phyloP scores from a whole-genome alignment of 2,113 vertebrate genomes.

The Oplegnathus fasciatus region DNA sequence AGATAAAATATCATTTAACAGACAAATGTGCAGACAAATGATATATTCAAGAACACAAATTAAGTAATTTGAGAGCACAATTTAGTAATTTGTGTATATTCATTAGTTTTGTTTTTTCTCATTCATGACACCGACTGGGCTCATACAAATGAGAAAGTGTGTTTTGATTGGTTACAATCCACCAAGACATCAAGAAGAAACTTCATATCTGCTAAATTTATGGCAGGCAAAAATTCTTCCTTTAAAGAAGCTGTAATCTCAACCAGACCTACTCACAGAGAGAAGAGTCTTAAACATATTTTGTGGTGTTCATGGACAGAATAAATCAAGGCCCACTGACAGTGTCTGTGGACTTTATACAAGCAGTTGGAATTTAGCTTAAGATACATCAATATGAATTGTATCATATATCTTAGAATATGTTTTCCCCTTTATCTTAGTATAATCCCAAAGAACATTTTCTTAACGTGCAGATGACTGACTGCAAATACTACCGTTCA shows the following conservation, averaged over 20 bases:
- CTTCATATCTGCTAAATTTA: neutral
- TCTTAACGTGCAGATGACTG: conserved; percentile 11
- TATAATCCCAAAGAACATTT: neutral
- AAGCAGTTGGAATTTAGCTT: too few species aligned
- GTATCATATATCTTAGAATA: too few species aligned
- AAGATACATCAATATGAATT: neutral
- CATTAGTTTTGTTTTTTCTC: neutral
- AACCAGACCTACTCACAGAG: too few species aligned
- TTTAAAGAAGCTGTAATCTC: neutral
- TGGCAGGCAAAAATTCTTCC: neutral
- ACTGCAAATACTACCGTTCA: conserved; percentile 12
- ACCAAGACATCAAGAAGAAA: neutral
- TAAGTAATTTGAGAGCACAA: neutral
- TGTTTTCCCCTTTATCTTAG: neutral
- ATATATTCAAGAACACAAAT: neutral
- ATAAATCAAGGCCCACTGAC: too few species aligned
- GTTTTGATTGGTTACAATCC: neutral
- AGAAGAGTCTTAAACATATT: too few species aligned
- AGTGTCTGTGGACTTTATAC: too few species aligned
- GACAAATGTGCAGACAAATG: too few species aligned
- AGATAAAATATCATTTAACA: too few species aligned
- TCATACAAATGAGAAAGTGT: neutral
- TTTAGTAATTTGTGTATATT: too few species aligned
- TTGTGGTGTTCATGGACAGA: too few species aligned
- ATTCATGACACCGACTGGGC: neutral